phyloP scores from a whole-genome alignment of 2,888 invertebrate genomes.

The Caenorhabditis auriculariae region DNA sequence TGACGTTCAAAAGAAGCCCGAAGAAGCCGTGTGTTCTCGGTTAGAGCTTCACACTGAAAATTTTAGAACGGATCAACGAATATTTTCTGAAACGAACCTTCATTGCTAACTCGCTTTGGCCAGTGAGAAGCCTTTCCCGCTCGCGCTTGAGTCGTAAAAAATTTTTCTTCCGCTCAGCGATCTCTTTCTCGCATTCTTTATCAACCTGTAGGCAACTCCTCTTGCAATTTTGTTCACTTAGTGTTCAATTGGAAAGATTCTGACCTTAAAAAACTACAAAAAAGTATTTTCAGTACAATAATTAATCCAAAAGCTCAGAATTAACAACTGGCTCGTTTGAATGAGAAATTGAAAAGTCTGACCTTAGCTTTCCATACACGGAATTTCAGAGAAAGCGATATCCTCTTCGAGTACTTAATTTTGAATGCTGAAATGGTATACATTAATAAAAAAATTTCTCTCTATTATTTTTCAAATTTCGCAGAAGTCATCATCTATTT shows the following conservation, averaged over 20 bases:
- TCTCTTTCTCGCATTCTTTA: constrained; percentile 9
- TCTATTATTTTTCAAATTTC: too few species aligned
- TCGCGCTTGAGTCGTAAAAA: constrained; percentile 11
- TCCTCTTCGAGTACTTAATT: constrained; percentile 15
- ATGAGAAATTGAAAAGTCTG: not conserved
- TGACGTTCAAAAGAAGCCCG: constrained; percentile 18
- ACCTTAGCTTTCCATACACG: constrained; percentile 25
- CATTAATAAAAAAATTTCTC: constrained; percentile 1
- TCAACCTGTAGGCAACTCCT: constrained; percentile 21
- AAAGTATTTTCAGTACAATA: too few species aligned
- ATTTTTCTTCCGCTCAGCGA: constrained; percentile 8
- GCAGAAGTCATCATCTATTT: too few species aligned
- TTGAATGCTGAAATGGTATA: constrained; percentile 15
- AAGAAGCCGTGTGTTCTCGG: constrained; percentile 14
- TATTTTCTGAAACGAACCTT: constrained; percentile 25
- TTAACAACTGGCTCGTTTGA: too few species aligned
- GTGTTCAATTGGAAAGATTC: not conserved
- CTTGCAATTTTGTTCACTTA: too few species aligned
- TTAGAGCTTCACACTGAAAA: constrained; percentile 27
- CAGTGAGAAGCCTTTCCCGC: constrained; percentile 16
- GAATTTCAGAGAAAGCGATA: constrained; percentile 13
- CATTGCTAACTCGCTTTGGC: constrained; percentile 19
- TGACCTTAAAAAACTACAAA: not conserved
- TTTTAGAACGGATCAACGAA: too few species aligned
- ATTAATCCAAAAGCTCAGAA: too few species aligned